These are phyloP conservation scores for Anguilla obscura DNA, from an alignment of 2,797 vertebrate species.

Conservation along the genomic window DNA sequence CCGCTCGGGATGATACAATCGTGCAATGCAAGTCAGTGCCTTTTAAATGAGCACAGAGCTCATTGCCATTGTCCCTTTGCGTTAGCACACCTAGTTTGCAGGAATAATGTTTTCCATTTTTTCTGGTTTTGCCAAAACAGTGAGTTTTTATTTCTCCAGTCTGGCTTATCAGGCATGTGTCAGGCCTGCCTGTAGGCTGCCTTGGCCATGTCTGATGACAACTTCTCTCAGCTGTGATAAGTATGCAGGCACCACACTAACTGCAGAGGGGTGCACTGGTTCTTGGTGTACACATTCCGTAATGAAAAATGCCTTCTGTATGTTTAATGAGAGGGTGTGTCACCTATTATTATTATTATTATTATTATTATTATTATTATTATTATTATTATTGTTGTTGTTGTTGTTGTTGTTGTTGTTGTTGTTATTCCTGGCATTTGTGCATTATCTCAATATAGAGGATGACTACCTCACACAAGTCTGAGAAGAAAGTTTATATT, in stretches of 20 bases:
- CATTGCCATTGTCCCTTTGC: neutral
- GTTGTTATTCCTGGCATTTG: neutral
- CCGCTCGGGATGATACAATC: neutral
- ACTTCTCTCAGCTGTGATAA: neutral
- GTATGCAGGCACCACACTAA: neutral
- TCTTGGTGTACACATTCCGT: neutral
- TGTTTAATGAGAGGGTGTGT: neutral
- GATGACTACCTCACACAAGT: neutral
- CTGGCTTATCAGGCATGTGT: neutral
- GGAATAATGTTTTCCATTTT: slow-evolving; percentile 20
- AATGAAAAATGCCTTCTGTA: neutral
- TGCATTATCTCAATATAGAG: neutral
- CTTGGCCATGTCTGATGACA: neutral
- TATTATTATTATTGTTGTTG: too few species aligned
- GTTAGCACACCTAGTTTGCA: slow-evolving; percentile 25
- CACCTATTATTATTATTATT: too few species aligned
- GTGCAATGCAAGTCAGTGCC: slow-evolving; percentile 8
- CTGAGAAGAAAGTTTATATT: neutral
- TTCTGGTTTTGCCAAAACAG: slow-evolving; percentile 21
- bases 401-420: neutral
- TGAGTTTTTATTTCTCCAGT: neutral
- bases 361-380: too few species aligned
- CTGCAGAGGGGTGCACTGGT: neutral
- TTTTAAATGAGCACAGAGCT: neutral
- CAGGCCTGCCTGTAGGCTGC: neutral